Percentiles rank a stretch among this genome's conserved stretches.
phyloP scores from a whole-genome alignment of 1,140 invertebrate genomes.

The Leucophenga varia region DNA sequence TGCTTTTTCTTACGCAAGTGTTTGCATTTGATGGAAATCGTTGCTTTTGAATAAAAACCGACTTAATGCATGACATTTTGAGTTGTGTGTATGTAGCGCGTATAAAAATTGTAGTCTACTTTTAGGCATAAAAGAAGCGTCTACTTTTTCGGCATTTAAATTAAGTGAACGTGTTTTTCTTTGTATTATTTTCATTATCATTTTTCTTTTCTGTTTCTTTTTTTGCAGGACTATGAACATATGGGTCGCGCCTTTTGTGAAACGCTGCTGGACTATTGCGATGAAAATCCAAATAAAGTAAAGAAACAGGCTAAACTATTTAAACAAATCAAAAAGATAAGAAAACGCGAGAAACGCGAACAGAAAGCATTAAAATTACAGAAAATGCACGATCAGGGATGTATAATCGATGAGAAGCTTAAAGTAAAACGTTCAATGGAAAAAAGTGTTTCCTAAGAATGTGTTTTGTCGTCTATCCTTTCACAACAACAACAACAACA shows the following conservation, averaged over 20 bases:
- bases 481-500: slow-evolving; percentile 1
- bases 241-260: slow-evolving; percentile 90
- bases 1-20: too few species aligned
- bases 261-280: slow-evolving; percentile 86
- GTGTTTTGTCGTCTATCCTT: neutral
- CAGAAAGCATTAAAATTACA: slow-evolving; percentile 57
- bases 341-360: slow-evolving; percentile 58
- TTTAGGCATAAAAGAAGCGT: too few species aligned
- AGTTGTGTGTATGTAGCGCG: too few species aligned
- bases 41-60: too few species aligned
- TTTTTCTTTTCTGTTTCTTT: slow-evolving; percentile 1
- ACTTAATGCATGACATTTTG: too few species aligned
- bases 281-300: slow-evolving; percentile 84
- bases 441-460: slow-evolving; percentile 53
- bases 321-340: slow-evolving; percentile 74
- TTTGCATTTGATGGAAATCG: too few species aligned
- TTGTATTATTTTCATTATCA: neutral
- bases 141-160: too few species aligned
- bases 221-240: slow-evolving; percentile 64
- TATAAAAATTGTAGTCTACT: too few species aligned
- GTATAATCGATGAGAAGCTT: slow-evolving; percentile 53
- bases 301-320: slow-evolving; percentile 76
- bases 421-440: slow-evolving; percentile 53
- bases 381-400: slow-evolving; percentile 57
- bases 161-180: neutral